Conservation (phyloP, 2,797 vertebrate genomes). For the Psittacula echo region DNA sequence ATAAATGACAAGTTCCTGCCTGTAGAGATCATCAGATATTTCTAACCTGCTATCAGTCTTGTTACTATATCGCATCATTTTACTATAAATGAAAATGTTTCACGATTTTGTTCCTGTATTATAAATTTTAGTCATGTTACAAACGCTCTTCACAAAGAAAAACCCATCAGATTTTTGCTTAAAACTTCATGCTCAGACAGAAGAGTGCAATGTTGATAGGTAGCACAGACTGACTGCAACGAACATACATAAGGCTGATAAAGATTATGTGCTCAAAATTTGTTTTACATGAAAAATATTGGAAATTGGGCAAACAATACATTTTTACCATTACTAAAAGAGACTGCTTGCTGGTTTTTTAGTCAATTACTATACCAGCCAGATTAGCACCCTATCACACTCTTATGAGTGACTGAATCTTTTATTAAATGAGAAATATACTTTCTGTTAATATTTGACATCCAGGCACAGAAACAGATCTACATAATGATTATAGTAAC, state of each 20-base stretch:
- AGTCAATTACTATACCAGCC: not conserved
- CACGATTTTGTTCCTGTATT: not conserved
- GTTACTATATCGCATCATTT: not conserved
- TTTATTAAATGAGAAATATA: not conserved
- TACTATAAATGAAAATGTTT: not conserved
- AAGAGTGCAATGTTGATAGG: not conserved
- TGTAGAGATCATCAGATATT: not conserved
- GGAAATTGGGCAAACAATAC: not conserved
- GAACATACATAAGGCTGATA: not conserved
- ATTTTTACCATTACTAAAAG: not conserved
- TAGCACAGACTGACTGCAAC: not conserved
- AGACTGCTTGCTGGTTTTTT: not conserved
- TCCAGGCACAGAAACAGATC: not conserved
- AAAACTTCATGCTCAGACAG: not conserved
- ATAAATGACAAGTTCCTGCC: not conserved
- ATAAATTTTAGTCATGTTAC: not conserved
- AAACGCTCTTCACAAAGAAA: not conserved
- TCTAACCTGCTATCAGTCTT: not conserved
- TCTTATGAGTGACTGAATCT: not conserved
- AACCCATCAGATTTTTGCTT: not conserved
- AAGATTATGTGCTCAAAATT: not conserved
- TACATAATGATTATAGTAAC: not conserved
- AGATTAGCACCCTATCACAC: not conserved
- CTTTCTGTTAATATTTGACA: not conserved
- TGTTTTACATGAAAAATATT: not conserved